Percentiles rank a stretch among this genome's conserved stretches.
Conservation (phyloP, 1,140 invertebrate species). For the Monomorium pharaonis region DNA sequence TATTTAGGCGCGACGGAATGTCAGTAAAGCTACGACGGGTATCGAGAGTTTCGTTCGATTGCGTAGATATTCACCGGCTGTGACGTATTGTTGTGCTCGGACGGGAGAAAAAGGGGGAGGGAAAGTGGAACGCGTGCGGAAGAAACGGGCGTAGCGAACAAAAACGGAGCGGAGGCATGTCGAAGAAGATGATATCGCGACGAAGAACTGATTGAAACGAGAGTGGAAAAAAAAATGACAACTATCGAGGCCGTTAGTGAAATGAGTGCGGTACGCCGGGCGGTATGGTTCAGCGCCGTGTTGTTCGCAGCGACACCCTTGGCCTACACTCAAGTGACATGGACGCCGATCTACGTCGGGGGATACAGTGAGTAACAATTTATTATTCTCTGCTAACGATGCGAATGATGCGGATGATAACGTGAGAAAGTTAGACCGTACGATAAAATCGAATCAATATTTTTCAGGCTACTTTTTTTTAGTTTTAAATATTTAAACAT, state of each 20-base stretch:
- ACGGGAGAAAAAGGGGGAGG: background rate
- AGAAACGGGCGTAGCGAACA: slow-evolving; percentile 6
- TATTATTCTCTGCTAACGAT: background rate
- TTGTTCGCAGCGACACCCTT: slow-evolving; percentile 75
- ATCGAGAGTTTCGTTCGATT: slow-evolving; percentile 55
- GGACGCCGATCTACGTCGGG: slow-evolving; percentile 83
- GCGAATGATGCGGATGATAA: background rate
- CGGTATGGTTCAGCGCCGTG: slow-evolving; percentile 77
- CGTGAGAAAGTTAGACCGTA: background rate
- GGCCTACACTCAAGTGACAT: slow-evolving; percentile 80
- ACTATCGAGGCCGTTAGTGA: slow-evolving; percentile 71
- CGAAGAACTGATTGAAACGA: slow-evolving; percentile 73
- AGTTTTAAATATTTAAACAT: background rate
- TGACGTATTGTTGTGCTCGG: slow-evolving; percentile 48
- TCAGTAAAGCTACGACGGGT: background rate
- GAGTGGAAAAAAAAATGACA: slow-evolving; percentile 77
- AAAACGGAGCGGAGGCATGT: slow-evolving; percentile 1
- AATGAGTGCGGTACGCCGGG: slow-evolving; percentile 74
- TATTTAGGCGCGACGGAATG: background rate
- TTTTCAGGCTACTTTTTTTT: too few species aligned
- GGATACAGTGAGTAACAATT: slow-evolving; percentile 79
- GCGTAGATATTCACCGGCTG: slow-evolving; percentile 48
- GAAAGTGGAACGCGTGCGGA: background rate
- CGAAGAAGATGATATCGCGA: slow-evolving; percentile 81
- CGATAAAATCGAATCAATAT: background rate